These are phyloP conservation scores for Ptychoptera albimana DNA, from an alignment of 2,888 invertebrate species.

Conservation along the genomic window DNA sequence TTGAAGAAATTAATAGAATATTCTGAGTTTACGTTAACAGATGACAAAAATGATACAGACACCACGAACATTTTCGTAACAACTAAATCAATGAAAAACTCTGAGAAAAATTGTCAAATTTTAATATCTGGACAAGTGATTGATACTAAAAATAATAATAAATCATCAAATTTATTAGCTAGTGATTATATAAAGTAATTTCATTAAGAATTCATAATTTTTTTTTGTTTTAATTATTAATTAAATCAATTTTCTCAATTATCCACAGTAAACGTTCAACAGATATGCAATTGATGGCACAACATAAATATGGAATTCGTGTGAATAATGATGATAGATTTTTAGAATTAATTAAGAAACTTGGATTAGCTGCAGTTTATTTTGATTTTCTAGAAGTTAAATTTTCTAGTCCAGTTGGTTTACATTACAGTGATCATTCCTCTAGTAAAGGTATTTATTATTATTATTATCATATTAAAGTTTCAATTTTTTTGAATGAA, in stretches of 20 bases:
- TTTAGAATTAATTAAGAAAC: conserved; percentile 37
- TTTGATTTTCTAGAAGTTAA: conserved; percentile 55
- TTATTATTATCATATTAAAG: conserved; percentile 30
- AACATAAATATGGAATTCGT: conserved; percentile 48
- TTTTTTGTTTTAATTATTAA: conserved; percentile 14
- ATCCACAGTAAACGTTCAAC: conserved; percentile 37
- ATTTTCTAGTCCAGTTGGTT: conserved; percentile 38
- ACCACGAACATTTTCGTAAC: conserved; percentile 14
- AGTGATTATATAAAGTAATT: conserved; percentile 28
- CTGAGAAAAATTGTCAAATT: too few species aligned
- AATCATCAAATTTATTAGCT: conserved; percentile 33
- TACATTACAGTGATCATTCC: conserved; percentile 17
- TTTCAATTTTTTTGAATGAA: conserved; percentile 38
- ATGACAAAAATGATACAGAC: conserved; percentile 22
- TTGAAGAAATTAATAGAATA: conserved; percentile 24
- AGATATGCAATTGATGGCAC: conserved; percentile 48
- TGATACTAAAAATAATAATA: conserved; percentile 36
- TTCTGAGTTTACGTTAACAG: conserved; percentile 24
- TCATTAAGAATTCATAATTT: not conserved
- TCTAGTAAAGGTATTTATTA: conserved; percentile 1
- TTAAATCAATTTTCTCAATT: not conserved
- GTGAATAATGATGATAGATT: conserved; percentile 34
- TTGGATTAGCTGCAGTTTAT: conserved; percentile 47
- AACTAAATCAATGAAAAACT: too few species aligned
- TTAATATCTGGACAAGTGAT: conserved; percentile 42